phyloP scores from a whole-genome alignment of 2,797 vertebrate genomes.

The Pteronotus mesoamericanus region DNA sequence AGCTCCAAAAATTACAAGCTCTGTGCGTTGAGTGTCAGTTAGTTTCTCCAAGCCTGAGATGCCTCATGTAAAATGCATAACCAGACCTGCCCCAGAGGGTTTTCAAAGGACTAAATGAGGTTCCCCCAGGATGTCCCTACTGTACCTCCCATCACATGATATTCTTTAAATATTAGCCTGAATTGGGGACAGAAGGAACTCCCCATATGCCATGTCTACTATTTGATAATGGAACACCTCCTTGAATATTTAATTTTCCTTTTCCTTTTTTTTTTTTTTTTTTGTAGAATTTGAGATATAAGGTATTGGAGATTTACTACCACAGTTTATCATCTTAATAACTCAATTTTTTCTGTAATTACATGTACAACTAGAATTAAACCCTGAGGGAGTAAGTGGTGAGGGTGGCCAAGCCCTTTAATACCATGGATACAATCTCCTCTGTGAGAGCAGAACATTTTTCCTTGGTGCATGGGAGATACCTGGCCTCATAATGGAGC shows the following conservation, averaged over 20 bases:
- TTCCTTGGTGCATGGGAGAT: background rate
- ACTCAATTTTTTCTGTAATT: background rate
- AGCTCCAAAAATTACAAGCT: background rate
- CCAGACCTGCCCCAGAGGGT: background rate
- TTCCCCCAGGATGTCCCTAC: background rate
- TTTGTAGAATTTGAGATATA: background rate
- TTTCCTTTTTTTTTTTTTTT: background rate
- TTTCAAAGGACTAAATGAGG: background rate
- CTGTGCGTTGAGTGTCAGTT: background rate
- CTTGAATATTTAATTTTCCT: background rate
- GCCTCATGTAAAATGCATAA: background rate
- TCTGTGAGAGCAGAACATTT: too few relatives aligned
- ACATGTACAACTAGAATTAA: background rate
- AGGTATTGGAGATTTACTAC: background rate
- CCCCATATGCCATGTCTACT: background rate
- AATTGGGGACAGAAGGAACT: background rate
- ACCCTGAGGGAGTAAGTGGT: background rate
- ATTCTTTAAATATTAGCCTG: background rate
- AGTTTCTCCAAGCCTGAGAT: background rate
- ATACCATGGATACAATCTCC: background rate
- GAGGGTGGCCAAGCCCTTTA: background rate
- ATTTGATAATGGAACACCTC: background rate
- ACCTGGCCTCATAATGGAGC: background rate
- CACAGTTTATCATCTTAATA: background rate
- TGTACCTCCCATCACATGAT: background rate